These are phyloP conservation scores for Burhinus oedicnemus DNA, from an alignment of 2,113 vertebrate species.

Conservation along the genomic window DNA sequence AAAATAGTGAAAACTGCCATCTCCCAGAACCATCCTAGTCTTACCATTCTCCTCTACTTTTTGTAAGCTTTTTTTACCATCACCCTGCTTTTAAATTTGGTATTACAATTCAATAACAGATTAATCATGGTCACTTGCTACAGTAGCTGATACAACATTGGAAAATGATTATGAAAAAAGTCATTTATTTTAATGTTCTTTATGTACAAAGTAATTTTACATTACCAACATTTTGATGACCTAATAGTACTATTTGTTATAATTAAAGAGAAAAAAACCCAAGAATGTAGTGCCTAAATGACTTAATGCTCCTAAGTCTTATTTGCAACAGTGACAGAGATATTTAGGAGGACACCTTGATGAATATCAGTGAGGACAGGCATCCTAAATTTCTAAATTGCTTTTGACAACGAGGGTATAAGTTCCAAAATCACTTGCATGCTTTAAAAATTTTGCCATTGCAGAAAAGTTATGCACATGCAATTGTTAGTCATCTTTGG, in stretches of 20 bases:
- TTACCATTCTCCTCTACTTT: not conserved
- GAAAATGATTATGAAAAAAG: conserved; percentile 33
- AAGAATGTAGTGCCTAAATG: conserved; percentile 59
- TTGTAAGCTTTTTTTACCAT: not conserved
- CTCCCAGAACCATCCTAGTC: not conserved
- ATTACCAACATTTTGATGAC: not conserved
- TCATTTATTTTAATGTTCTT: conserved; percentile 58
- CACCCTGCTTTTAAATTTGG: not conserved
- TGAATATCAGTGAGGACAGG: not conserved
- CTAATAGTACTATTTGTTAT: conserved; percentile 62
- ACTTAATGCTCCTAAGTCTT: conserved; percentile 35
- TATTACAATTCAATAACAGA: not conserved
- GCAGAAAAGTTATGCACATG: not conserved
- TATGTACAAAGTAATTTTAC: conserved; percentile 61
- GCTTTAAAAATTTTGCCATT: not conserved
- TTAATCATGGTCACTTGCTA: not conserved
- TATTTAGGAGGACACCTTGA: not conserved
- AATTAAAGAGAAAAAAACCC: conserved; percentile 8
- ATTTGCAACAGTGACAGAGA: not conserved
- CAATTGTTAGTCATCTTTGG: not conserved
- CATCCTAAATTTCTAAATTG: not conserved
- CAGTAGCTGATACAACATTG: not conserved
- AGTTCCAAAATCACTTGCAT: not conserved
- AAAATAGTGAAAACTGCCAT: not conserved
- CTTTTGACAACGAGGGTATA: not conserved